Conservation (phyloP, 2,113 vertebrate species). For the Pyrgilauda ruficollis region DNA sequence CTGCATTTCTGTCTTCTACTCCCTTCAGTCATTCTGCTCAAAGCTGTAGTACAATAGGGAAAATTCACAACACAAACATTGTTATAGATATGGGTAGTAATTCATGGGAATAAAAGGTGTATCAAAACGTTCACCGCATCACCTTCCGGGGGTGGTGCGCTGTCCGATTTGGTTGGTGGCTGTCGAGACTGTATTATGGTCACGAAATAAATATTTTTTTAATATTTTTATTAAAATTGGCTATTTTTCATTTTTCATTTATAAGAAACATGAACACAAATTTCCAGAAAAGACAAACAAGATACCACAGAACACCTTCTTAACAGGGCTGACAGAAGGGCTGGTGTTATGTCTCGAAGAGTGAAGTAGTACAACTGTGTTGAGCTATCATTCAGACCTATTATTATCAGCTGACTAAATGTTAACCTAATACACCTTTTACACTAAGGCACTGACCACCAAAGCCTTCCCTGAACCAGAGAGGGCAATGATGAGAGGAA, state of each 20-base stretch:
- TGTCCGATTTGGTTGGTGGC: no score
- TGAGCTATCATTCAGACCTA: not conserved
- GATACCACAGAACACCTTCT: not conserved
- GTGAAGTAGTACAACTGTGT: not conserved
- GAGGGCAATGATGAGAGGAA: not conserved
- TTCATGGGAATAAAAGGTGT: no score
- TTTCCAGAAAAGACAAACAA: not conserved
- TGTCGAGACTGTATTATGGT: no score
- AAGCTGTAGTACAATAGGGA: not conserved
- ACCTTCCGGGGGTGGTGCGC: no score
- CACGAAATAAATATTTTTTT: no score
- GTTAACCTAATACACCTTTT: not conserved
- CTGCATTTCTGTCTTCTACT: not conserved
- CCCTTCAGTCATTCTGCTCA: not conserved
- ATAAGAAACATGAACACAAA: not conserved
- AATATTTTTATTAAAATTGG: no score
- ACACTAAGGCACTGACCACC: not conserved
- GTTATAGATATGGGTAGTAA: no score
- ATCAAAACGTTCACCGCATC: no score
- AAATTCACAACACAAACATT: not conserved
- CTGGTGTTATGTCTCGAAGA: not conserved
- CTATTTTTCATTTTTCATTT: no score
- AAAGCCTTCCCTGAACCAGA: not conserved
- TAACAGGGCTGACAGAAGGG: not conserved
- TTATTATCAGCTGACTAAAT: not conserved